Base-by-base conservation (phyloP, 2,797 vertebrate genomes). In the Hydrolagus colliei region DNA sequence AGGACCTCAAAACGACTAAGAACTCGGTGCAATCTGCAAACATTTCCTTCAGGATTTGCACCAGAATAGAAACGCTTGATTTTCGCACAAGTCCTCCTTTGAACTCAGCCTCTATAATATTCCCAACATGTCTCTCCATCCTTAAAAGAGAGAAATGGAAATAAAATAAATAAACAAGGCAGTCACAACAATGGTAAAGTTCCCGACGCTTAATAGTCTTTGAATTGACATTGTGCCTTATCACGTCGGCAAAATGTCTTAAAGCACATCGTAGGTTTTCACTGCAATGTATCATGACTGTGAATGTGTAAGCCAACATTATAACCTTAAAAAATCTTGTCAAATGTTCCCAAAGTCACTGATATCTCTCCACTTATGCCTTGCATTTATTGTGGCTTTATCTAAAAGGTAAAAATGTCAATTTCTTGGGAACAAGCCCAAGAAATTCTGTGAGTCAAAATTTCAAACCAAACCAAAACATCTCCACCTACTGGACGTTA, bases 401-500 rank as follows among this genome's bases (percentile, higher is more conserved):
- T 84, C 18, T 32, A 84, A 20, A 41, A 84, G n/a, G 18, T 41
- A 52, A 52, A 52, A 71, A 52, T 71, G 52, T 84, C 41, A 18
- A 41, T 41, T 3, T 16, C 27, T 27, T 27, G 9, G 1, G 8
- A 12, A 20, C 10, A 7, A 71, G 65, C 10, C 65, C 16, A 12
- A n/a, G 63, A 14, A 80, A 65, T 65, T 65, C 62, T 32, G 22
- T 16, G 62, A 78, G 13, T 22, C 63, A 27, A 63, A 63, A 9
- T 68, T 27, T 20, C 65, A 12, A 63, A 84, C 67, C 32, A 10
- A 67, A 71, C 67, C 71, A 27, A 84, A 84, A 84, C 62, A 84
- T 5, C 79, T 71, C 79, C 79, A 84, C 71, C 79, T 84, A 84
- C 63, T 84, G 79, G 79, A 71, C 11, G 9, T 18, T 71, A 20